These are phyloP conservation scores for Bacillus rossius DNA, from an alignment of 1,140 invertebrate species.

Conservation along the genomic window DNA sequence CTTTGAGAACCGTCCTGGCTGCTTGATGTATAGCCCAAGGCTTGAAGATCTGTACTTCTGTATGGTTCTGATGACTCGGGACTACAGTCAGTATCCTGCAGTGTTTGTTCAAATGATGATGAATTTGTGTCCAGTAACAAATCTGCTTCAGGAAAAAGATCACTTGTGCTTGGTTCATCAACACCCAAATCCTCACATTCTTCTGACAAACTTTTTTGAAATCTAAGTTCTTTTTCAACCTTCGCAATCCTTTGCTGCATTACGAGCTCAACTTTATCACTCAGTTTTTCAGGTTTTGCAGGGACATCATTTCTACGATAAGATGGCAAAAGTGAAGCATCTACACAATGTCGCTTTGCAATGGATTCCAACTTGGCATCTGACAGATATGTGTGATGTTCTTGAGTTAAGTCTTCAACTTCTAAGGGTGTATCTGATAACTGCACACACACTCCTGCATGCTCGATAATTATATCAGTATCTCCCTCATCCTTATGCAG, in stretches of 20 bases:
- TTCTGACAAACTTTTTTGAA: slow-evolving; percentile 64
- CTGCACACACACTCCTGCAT: too few relatives aligned
- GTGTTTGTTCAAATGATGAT: slow-evolving; percentile 21
- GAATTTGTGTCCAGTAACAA: slow-evolving; percentile 56
- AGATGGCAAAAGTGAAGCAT: too few relatives aligned
- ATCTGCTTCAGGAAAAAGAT: slow-evolving; percentile 70
- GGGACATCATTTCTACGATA: too few relatives aligned
- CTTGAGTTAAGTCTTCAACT: background rate
- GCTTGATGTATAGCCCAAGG: slow-evolving; percentile 5
- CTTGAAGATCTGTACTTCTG: background rate
- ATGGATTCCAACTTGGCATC: background rate
- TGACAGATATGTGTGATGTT: background rate
- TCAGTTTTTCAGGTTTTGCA: background rate
- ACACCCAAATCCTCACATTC: slow-evolving; percentile 72
- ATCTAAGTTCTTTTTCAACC: slow-evolving; percentile 49
- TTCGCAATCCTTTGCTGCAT: slow-evolving; percentile 10
- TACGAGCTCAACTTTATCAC: background rate
- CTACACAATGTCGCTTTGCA: too few relatives aligned
- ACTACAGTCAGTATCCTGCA: background rate
- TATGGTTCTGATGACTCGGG: background rate
- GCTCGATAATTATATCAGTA: too few relatives aligned
- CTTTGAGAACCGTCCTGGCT: slow-evolving; percentile 8
- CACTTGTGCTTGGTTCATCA: slow-evolving; percentile 68
- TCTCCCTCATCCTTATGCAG: too few relatives aligned
- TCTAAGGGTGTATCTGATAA: background rate